phyloP scores from a whole-genome alignment of 2,113 vertebrate genomes.

The Misgurnus mizolepis region DNA sequence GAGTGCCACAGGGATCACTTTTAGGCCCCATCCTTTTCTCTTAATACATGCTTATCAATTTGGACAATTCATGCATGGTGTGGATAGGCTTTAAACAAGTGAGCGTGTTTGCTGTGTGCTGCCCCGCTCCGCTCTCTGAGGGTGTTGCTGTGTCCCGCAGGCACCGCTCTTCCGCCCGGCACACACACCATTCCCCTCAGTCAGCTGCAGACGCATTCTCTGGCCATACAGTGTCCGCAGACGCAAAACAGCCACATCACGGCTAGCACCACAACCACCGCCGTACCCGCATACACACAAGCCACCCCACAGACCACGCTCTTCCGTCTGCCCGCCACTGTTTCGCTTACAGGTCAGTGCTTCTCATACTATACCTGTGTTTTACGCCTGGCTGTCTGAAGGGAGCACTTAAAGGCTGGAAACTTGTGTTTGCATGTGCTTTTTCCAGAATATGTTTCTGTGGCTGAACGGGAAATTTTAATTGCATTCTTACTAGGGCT shows the following conservation, averaged over 20 bases:
- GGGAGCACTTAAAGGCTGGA: neutral
- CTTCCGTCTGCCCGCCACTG: constrained; percentile 70
- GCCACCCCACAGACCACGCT: constrained; percentile 69
- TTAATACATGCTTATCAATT: neutral
- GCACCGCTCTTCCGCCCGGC: constrained; percentile 69
- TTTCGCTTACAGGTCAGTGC: constrained; percentile 75
- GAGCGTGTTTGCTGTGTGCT: constrained; percentile 1
- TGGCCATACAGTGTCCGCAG: constrained; percentile 69
- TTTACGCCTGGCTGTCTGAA: neutral
- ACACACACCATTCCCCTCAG: constrained; percentile 74
- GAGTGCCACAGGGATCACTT: too few relatives aligned
- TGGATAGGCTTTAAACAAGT: neutral
- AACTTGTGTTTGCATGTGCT: neutral
- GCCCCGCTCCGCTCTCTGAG: neutral
- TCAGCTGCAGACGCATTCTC: constrained; percentile 70
- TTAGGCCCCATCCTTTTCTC: too few relatives aligned
- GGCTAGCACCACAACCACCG: neutral
- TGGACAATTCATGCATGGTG: neutral
- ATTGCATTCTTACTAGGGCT: neutral
- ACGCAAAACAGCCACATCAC: constrained; percentile 50
- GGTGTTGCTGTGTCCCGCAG: constrained; percentile 63
- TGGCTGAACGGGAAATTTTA: neutral
- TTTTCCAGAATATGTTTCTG: neutral
- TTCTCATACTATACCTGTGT: neutral
- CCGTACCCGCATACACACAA: constrained; percentile 63